A percentile compares a stretch with the other conserved stretches of the same genome.
These are phyloP conservation scores for Plagodis dolabraria DNA, from an alignment of 2,888 invertebrate genomes.

Conservation along the genomic window DNA sequence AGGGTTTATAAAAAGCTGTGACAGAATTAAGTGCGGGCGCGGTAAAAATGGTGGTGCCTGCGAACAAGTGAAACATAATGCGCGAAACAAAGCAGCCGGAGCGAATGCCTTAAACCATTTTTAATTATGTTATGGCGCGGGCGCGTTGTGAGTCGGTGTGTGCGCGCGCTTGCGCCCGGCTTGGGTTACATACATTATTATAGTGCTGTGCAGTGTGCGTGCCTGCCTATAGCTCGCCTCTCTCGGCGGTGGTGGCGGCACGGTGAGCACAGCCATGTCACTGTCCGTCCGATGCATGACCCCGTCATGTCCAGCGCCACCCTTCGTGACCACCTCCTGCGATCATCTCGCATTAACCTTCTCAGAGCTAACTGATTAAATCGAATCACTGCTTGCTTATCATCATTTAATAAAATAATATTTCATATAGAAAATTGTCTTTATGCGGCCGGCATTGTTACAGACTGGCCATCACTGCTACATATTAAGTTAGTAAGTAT, in stretches of 20 bases:
- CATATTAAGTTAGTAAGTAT: too few species aligned
- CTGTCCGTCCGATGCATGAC: conserved; percentile 55
- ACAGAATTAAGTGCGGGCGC: conserved; percentile 83
- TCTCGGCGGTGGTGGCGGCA: conserved; percentile 35
- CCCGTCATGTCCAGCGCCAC: conserved; percentile 46
- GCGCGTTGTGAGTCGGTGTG: conserved; percentile 62
- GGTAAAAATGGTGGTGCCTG: conserved; percentile 77
- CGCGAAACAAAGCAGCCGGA: conserved; percentile 85
- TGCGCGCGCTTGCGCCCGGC: conserved; percentile 40
- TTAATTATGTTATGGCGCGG: conserved; percentile 85
- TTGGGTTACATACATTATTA: conserved; percentile 41
- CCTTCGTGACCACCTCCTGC: conserved; percentile 33
- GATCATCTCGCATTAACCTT: conserved; percentile 27
- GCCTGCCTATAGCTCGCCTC: conserved; percentile 42
- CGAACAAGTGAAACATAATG: conserved; percentile 85
- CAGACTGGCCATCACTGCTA: too few species aligned
- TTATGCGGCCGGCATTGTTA: too few species aligned
- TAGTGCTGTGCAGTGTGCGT: conserved; percentile 40
- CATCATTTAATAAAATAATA: background rate
- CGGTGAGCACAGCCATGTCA: conserved; percentile 38
- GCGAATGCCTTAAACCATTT: conserved; percentile 85
- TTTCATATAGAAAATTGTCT: too few species aligned
- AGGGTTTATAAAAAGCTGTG: conserved; percentile 82
- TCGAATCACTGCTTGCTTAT: background rate
- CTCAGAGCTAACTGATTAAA: conserved; percentile 6